Percentiles rank a stretch among this genome's conserved stretches.
These are phyloP conservation scores for Salpingus planirostris DNA, from an alignment of 2,888 invertebrate genomes.

Conservation along the genomic window DNA sequence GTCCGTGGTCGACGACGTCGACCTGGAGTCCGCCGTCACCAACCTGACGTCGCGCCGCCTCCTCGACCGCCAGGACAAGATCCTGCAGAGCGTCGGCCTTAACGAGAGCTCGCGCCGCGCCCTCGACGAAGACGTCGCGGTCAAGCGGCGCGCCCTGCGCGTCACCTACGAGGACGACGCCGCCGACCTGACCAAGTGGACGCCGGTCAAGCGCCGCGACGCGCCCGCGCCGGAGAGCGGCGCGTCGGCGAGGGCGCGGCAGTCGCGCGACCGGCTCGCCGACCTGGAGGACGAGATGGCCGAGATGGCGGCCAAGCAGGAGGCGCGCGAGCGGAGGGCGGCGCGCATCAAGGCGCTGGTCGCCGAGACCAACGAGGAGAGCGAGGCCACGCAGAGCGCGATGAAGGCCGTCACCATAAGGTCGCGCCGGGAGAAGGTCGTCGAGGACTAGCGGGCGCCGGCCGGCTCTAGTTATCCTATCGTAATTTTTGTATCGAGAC, in stretches of 20 bases:
- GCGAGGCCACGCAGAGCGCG: constrained; percentile 27
- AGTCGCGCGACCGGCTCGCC: constrained; percentile 53
- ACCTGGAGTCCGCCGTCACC: constrained; percentile 52
- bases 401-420: constrained; percentile 8
- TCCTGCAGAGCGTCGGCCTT: constrained; percentile 55
- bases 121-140: constrained; percentile 30
- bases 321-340: constrained; percentile 60
- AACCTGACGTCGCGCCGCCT: constrained; percentile 51
- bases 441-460: too few species aligned
- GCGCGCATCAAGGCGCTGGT: constrained; percentile 62
- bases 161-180: constrained; percentile 24
- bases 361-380: constrained; percentile 47
- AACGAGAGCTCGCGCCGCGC: constrained; percentile 45
- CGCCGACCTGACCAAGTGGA: constrained; percentile 50
- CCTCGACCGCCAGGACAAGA: constrained; percentile 52
- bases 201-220: constrained; percentile 44
- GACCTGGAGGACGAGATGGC: constrained; percentile 71
- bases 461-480: too few species aligned
- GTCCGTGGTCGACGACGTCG: constrained; percentile 54
- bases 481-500: too few species aligned
- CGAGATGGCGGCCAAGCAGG: constrained; percentile 58
- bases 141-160: constrained; percentile 41
- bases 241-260: constrained; percentile 56
- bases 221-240: constrained; percentile 33
- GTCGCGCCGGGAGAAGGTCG: constrained; percentile 8